Evolutionary conservation across 2,113 vertebrate species (phyloP).

Genomic region (Myotis brandtii): DNA sequence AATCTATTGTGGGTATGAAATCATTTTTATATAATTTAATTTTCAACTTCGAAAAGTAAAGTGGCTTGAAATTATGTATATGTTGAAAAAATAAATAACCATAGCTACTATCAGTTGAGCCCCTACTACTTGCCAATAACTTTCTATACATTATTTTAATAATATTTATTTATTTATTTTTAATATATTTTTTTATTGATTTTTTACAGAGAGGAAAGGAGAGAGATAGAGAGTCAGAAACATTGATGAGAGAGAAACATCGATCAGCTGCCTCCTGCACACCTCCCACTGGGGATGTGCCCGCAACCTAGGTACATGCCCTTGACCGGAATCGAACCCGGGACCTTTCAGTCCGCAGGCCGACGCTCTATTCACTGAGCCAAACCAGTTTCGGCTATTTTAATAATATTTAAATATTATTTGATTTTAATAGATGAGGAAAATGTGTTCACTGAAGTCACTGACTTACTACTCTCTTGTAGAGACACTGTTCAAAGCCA

Average conservation of each 20-base stretch:
- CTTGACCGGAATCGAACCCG: no score
- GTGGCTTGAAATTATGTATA: background rate
- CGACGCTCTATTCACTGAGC: no score
- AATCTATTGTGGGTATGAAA: background rate
- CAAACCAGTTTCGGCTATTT: no score
- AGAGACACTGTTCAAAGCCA: background rate
- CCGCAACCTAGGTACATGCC: no score
- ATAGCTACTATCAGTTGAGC: background rate
- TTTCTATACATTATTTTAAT: background rate
- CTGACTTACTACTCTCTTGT: background rate
- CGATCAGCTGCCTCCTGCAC: no score
- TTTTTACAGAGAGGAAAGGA: no score
- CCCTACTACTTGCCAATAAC: background rate
- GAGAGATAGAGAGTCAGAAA: no score
- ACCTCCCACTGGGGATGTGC: no score
- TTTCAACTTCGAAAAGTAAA: conserved; percentile 41
- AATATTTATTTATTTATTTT: no score
- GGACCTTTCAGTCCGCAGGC: no score
- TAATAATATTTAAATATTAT: conserved; percentile 31
- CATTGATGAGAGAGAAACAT: no score
- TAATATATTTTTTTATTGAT: no score
- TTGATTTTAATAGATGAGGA: background rate
- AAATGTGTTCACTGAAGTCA: background rate
- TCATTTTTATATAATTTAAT: conserved; percentile 28
- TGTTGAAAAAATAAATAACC: conserved; percentile 1